phyloP scores from a whole-genome alignment of 2,888 invertebrate species.

The Tenthredo mesomela region DNA sequence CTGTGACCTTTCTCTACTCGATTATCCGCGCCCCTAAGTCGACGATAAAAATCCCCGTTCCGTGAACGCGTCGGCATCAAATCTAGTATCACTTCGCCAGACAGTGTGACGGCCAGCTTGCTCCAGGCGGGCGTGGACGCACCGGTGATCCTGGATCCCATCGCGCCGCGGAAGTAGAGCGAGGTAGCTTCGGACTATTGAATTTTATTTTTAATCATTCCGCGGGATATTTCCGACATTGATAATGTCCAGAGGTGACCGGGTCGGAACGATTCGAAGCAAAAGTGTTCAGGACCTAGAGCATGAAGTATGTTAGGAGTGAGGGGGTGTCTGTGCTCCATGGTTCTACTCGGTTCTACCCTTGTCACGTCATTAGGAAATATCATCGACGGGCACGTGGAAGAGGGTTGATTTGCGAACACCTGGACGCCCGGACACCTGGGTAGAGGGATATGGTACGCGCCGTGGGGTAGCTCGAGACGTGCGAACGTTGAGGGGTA shows the following conservation, averaged over 20 bases:
- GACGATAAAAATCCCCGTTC: not conserved
- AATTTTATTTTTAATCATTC: not conserved
- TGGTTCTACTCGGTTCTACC: not conserved
- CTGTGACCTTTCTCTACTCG: not conserved
- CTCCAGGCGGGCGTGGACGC: not conserved
- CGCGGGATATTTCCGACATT: not conserved
- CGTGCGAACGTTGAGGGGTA: not conserved
- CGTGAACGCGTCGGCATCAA: not conserved
- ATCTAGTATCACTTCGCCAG: not conserved
- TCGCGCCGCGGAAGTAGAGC: not conserved
- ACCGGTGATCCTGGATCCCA: not conserved
- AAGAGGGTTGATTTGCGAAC: constrained; percentile 14
- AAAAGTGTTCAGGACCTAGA: not conserved
- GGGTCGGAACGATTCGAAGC: not conserved
- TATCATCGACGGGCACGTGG: constrained; percentile 35
- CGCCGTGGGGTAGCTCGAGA: constrained; percentile 16
- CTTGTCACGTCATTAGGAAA: not conserved
- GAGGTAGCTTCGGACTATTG: not conserved
- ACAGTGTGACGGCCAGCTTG: constrained; percentile 18
- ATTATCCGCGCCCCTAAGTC: not conserved
- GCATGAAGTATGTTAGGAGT: not conserved
- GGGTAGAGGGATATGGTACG: constrained; percentile 7
- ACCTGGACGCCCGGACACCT: constrained; percentile 18
- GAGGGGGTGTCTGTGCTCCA: not conserved
- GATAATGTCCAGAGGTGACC: not conserved